Evolutionary conservation across 2,888 invertebrate species (phyloP), one percentile per base, ranked within the genome.

Genomic region (Drosophila neoperkinsi): DNA sequence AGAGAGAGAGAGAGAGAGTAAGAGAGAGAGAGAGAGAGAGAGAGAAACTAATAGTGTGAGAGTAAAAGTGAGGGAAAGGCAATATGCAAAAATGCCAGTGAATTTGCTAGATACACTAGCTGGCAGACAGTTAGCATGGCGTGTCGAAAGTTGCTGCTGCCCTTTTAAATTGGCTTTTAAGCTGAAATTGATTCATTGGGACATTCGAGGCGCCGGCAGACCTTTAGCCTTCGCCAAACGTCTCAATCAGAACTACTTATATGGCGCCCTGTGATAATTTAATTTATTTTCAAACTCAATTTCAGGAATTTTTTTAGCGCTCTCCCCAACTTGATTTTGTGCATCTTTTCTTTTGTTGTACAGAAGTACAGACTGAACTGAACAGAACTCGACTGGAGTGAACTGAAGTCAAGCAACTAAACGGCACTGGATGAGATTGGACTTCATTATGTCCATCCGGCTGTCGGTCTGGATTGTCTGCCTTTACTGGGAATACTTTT

Each of bases 251-350:
- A 67, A 80, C 89, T 82, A 88, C 88, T 85, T 85, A 79, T 64
- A 70, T 83, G 85, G 73, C 69, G 58, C 72, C 61, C 67, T 71
- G 76, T 81, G 87, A 83, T 86, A 90, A 86, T 86, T 86, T 86
- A 83, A 86, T 86, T 86, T 90, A 83, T 78, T 88, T 90, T 79
- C 90, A 84, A 84, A 90, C 90, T 90, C 85, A 85, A 84, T 90
- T 88, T 77, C 73, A 50, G 62, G 65, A 70, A 82, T 86, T 85
- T 68, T 75, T 76, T 61, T 49, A 62, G 58, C 71, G 56, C 66
- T 74, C 69, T 81, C 62, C 70, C 71, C 68, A 59, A 76, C 85
- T 88, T 90, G 76, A 82, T 72, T 90, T 69, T 74, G 68, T 79
- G 88, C 62, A 82, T 71, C 25, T 74, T 70, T 59, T 62, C 81